phyloP scores from a whole-genome alignment of 2,888 invertebrate species.

The Dinocampus coccinellae region DNA sequence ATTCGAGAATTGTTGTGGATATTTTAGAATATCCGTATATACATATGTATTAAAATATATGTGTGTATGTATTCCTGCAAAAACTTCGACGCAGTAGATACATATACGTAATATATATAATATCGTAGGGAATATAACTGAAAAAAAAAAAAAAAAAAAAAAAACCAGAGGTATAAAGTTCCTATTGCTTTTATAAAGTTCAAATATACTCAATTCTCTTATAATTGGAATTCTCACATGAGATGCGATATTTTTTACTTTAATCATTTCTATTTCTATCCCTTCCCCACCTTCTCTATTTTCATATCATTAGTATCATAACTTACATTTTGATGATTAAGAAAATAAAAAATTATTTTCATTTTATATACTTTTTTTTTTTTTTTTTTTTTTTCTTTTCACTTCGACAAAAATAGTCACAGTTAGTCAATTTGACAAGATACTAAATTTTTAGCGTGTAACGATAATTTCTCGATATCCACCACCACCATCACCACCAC shows the following conservation, averaged over 20 bases:
- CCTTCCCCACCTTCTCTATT: too few species aligned
- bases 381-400: not conserved
- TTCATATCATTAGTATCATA: not conserved
- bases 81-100: not conserved
- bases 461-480: slow-evolving; percentile 55
- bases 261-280: not conserved
- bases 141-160: not conserved
- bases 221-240: not conserved
- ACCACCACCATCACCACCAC: slow-evolving; percentile 31
- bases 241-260: not conserved
- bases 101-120: not conserved
- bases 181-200: not conserved
- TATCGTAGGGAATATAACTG: not conserved
- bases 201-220: not conserved
- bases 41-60: not conserved
- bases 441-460: slow-evolving; percentile 53
- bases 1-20: not conserved
- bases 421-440: slow-evolving; percentile 17
- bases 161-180: not conserved
- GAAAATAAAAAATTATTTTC: too few species aligned
- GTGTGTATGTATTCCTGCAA: not conserved
- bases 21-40: not conserved
- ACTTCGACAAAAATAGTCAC: not conserved
- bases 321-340: not conserved
- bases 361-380: not conserved